Evolutionary conservation across 1,140 invertebrate species (phyloP).

Genomic region (Campoletis sonorensis): DNA sequence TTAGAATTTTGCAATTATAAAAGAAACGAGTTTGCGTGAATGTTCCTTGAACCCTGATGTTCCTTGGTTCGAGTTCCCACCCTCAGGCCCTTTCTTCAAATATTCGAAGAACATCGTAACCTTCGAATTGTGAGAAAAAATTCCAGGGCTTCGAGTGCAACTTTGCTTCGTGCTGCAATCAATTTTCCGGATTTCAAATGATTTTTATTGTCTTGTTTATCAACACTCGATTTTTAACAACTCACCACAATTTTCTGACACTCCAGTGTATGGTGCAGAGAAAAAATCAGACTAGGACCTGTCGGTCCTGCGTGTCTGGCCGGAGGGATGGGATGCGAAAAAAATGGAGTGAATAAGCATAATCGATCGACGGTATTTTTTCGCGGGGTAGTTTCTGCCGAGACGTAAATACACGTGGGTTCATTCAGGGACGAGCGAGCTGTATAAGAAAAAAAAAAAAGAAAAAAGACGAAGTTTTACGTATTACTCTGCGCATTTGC

Average conservation of each 20-base stretch:
- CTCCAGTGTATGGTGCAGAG: neutral
- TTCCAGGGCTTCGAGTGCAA: neutral
- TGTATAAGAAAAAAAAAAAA: too few relatives aligned
- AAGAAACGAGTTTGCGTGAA: constrained; percentile 10
- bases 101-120: neutral
- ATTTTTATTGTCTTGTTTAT: too few relatives aligned
- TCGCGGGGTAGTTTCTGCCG: neutral
- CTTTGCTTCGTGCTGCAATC: neutral
- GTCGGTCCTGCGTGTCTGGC: neutral
- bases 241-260: too few relatives aligned
- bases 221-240: too few relatives aligned
- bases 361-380: constrained; percentile 18
- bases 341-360: neutral
- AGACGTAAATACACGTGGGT: neutral
- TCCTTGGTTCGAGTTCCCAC: neutral
- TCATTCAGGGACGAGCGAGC: neutral
- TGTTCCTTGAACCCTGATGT: neutral
- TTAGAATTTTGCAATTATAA: constrained; percentile 6
- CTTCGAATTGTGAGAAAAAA: neutral
- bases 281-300: neutral
- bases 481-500: constrained; percentile 10
- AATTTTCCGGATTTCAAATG: too few relatives aligned
- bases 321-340: neutral
- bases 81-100: neutral
- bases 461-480: neutral